Evolutionary conservation across 2,113 vertebrate species (phyloP).

Genomic region (Pristiophorus japonicus): DNA sequence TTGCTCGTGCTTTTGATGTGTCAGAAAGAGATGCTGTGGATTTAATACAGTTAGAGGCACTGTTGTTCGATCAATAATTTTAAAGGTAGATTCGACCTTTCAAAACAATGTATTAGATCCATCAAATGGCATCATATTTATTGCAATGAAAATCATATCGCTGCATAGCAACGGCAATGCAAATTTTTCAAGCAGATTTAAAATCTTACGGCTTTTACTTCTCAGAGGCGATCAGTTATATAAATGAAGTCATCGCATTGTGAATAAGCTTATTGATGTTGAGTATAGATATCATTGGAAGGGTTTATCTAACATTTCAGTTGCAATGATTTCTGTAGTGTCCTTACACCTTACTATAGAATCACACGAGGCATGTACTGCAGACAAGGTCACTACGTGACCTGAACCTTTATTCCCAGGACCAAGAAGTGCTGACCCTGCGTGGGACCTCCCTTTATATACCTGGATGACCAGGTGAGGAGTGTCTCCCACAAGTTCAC

Average conservation of each 20-base stretch:
- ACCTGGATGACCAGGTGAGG: no score
- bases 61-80: background rate
- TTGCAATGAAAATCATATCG: background rate
- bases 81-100: background rate
- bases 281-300: background rate
- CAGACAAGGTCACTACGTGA: no score
- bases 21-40: background rate
- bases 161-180: background rate
- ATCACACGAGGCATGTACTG: no score
- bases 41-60: background rate
- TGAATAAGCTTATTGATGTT: background rate
- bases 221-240: background rate
- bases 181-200: background rate
- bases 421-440: no score
- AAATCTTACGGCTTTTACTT: background rate
- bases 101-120: background rate
- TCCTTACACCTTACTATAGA: no score
- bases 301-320: background rate
- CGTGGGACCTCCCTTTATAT: no score
- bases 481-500: no score
- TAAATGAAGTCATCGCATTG: background rate
- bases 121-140: background rate
- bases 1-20: background rate
- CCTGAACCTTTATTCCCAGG: no score
- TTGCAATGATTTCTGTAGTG: background rate